Base-by-base conservation (phyloP, 2,888 invertebrate species). In the Dryomyza anilis region DNA sequence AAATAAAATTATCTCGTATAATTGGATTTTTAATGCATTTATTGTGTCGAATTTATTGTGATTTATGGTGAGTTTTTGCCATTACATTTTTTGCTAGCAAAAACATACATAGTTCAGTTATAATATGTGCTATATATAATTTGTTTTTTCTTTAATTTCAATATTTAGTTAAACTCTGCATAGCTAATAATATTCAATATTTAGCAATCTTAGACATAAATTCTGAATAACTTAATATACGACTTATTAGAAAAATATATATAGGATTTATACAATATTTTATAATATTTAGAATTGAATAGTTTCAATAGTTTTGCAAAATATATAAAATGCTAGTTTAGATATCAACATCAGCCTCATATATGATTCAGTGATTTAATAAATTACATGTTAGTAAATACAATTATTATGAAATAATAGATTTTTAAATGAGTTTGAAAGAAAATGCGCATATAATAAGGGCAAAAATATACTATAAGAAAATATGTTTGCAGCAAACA, bases 271-370 rank as follows among this genome's bases (percentile, higher is more conserved):
- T 53, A 23, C 14, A 43, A 43, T 39, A 56, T 43, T 27, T 21
- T 12, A 39, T n/a, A 25, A 43, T 16, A 43, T 57, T 57, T 43
- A 45, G 36, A 36, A 36, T 53, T 19, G 10, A 8, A 48, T 50
- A 6, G 23, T 3, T 53, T 53, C 30, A 14, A 19, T 16, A 14
- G 8, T 30, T 23, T 36, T 55, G 36, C 55, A 19, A 55, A 55
- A 50, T 36, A 36, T 55, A 23, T 23, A 21, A 21, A 36, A 14
- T 33, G 27, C 21, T 43, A 25, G 25, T 29, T 59, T 59, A 48
- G n/a, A n/a, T 25, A 23, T 23, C 48, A 59, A 59, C 59, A 33
- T 59, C 59, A 59, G 59, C 59, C 59, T 59, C 59, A 59, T 48
- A 23, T 19, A 55, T 23, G 14, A 50, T n/a, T 36, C 12, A 56